Base-by-base conservation (phyloP, 2,797 vertebrate species). In the Allochrocebus solatus region DNA sequence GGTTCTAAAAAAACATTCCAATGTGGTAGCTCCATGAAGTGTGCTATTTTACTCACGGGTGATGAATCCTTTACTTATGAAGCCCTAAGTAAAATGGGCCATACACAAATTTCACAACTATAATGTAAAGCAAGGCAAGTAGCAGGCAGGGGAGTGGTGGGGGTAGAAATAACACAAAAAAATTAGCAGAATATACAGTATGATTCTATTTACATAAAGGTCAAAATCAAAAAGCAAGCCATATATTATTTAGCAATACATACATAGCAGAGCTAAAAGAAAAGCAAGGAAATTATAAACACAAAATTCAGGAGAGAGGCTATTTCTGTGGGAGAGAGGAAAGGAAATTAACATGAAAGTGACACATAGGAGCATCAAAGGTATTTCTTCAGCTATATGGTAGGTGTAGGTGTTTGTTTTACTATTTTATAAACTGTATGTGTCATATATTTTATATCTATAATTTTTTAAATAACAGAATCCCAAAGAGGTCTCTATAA, bases 201-300 rank as follows among this genome's bases (percentile, higher is more conserved):
- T 55, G 28, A 93, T 41, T 91, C n/a, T 28, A 92, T 16, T 57
- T 81, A 84, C 8, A 84, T 39, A 75, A 82, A 95, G 53, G 46
- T 67, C 67, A 91, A 74, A 74, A 89, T 80, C 46, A 67, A 72
- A 82, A 95, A 96, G 59, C 17, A 93, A 97, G 41, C 6, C 75
- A 89, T 74, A 75, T 75, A 36, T 67, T 91, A 10, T 83, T 85
- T 89, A 95, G 28, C 85, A 95, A 95, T 64, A 91, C 10, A 85
- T 28, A 91, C 9, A 57, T 2, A 88, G 36, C 28, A 95, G 70
- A 89, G 46, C 30, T 36, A 48, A 91, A 93, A 74, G 10, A 91
- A 74, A 93, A 67, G 5, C 16, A 89, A 70, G 22, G 28, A 79
- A 87, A 80, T 79, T 1, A 92, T 46, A 61, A 76, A 59, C 11